phyloP scores from a whole-genome alignment of 2,888 invertebrate genomes.

The Choristoneura rosaceana region DNA sequence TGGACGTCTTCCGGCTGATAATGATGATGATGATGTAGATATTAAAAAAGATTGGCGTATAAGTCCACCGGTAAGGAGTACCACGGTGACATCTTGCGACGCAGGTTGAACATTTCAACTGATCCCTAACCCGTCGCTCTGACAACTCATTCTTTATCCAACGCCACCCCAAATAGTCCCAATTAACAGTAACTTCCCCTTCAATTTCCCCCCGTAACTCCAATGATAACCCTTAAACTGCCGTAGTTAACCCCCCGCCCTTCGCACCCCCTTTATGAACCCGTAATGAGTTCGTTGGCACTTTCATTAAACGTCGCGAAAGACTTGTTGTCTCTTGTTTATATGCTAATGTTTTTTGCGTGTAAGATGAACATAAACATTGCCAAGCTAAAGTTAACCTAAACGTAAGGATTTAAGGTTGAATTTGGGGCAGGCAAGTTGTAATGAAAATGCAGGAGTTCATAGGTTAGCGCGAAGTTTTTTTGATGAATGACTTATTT shows the following conservation, averaged over 20 bases:
- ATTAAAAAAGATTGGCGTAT: no score
- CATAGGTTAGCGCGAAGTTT: slow-evolving; percentile 31
- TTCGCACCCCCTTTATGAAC: slow-evolving; percentile 51
- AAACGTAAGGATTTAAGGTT: background rate
- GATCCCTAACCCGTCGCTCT: no score
- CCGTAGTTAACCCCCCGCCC: slow-evolving; percentile 3
- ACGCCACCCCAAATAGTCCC: background rate
- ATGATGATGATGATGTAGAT: no score
- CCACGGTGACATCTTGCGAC: no score
- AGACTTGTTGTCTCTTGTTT: slow-evolving; percentile 64
- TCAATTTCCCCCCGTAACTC: slow-evolving; percentile 14
- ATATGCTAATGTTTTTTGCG: slow-evolving; percentile 69
- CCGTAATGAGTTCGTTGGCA: slow-evolving; percentile 57
- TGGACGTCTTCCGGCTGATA: no score
- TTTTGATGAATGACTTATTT: slow-evolving; percentile 37
- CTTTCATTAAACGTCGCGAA: slow-evolving; percentile 62
- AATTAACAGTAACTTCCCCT: slow-evolving; percentile 19
- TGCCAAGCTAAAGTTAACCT: slow-evolving; percentile 11
- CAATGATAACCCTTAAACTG: slow-evolving; percentile 28
- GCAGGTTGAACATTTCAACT: no score
- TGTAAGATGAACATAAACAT: slow-evolving; percentile 47
- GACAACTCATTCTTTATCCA: background rate
- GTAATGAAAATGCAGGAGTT: slow-evolving; percentile 29
- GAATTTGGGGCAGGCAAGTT: background rate
- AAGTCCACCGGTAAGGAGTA: no score